Base-by-base conservation (phyloP, 2,797 vertebrate genomes). In the Pangasius krempfi region DNA sequence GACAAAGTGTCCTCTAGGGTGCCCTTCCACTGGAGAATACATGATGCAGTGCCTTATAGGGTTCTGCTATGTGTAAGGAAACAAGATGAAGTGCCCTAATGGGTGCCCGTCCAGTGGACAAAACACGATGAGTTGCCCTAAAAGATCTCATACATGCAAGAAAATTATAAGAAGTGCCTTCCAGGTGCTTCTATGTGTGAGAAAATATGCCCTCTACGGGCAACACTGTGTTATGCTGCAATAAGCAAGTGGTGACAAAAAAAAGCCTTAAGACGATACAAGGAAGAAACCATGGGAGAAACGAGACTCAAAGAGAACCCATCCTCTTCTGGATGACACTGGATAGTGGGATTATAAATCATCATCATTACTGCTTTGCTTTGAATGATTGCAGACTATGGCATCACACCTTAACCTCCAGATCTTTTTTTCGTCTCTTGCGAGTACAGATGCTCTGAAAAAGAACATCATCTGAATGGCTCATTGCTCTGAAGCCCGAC, bases 401-500 rank as follows among this genome's bases (percentile, higher is more conserved):
- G 81, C 80, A 84, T 83, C 68, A 84, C 40, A 40, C 44, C 52
- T 84, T 50, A 87, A n/a, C 27, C 33, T 18, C 16, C 5, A 64
- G 73, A 58, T 47, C 37, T 83, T 64, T 64, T 81, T 47, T 62
- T 27, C 79, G 5, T 89, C 52, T 80, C 40, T 56, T 33, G 1
- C 54, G 54, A 52, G 62, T 78, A 47, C 33, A 44, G 25, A 82
- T 56, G 78, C 70, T 58, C 47, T 22, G 1, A 58, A 27, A 84
- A 79, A 87, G 47, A 90, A 92, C 90, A 92, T 92, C 92, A 27
- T 70, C 37, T 72, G 72, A 84, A 87, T 66, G 66, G 40, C n/a
- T 73, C 66, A 82, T 40, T 82, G 86, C 86, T 89, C 62, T 70
- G 80, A 76, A 76, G 27, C 22, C 50, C 78, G 85, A 89, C 75